Base-by-base conservation (phyloP, 2,888 invertebrate species). In the Pachliopta kotzebuea region DNA sequence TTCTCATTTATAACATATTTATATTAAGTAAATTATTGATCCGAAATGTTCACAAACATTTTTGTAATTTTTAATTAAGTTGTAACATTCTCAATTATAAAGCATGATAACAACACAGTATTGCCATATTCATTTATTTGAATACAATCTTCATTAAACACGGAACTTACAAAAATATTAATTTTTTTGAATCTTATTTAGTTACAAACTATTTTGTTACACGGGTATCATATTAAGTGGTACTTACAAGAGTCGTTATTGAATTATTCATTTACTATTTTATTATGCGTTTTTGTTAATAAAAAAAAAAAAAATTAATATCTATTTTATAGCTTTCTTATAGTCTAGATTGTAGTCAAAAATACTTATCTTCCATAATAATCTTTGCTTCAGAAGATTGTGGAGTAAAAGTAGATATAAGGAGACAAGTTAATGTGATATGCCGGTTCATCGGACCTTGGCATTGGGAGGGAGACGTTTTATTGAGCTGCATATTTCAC, bases 381-480 rank as follows among this genome's bases (percentile, higher is more conserved):
- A 45, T 58, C 49, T 57, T 17, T 53, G 8, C 52, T 14, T 23
- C 18, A n/a, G 18, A 45, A n/a, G 7, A 45, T 45, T 4, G 6
- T 8, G 45, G 11, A 24, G 14, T 29, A 26, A 20, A 53, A 58
- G 54, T 54, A 37, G 58, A 20, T 45, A 17, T 24, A 26, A 53
- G 62, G 37, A 23, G 42, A 56, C 37, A 14, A 37, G 56, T 11
- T 14, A 26, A 29, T 29, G 54, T 54, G 54, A 56, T 37, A 81
- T 82, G 87, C 84, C 86, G 75, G 87, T 86, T 88, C 88, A 85
- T 85, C 83, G 86, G 87, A 84, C 86, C 78, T 74, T 72, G 71
- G 72, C 72, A 69, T 70, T 73, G 72, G 70, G 70, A 71, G 74
- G 77, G 77, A 75, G 74, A 74, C 72, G 72, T 72, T 74, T 72